Evolutionary conservation across 2,888 invertebrate species (phyloP).

Genomic region (Lithophane socia): DNA sequence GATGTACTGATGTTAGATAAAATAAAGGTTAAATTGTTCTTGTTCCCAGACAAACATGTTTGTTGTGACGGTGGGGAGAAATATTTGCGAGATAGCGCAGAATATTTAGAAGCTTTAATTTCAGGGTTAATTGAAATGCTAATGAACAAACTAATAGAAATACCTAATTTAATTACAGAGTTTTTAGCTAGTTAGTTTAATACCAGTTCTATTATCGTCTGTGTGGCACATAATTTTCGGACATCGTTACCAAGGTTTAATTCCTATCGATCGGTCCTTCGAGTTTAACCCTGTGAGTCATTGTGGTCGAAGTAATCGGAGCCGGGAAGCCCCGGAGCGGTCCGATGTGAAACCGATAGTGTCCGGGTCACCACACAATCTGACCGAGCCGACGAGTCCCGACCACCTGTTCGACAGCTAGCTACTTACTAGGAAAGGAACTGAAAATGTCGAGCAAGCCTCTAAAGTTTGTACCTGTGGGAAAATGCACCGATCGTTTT

Average conservation of each 20-base stretch:
- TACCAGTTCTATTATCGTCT: background rate
- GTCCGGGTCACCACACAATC: constrained; percentile 68
- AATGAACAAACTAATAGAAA: constrained; percentile 17
- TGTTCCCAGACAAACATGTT: constrained; percentile 53
- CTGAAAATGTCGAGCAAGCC: background rate
- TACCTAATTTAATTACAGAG: background rate
- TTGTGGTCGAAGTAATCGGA: constrained; percentile 71
- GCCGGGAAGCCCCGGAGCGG: constrained; percentile 72
- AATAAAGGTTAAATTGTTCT: constrained; percentile 76
- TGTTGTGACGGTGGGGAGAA: constrained; percentile 41
- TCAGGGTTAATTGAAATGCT: constrained; percentile 8
- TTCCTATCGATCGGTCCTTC: constrained; percentile 56
- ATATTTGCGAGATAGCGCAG: constrained; percentile 18
- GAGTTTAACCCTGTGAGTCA: constrained; percentile 68
- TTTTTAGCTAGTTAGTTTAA: too few species aligned
- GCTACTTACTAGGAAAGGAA: constrained; percentile 13
- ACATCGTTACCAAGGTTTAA: constrained; percentile 32
- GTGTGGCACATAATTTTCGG: constrained; percentile 9
- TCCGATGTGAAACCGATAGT: constrained; percentile 72
- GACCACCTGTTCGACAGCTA: constrained; percentile 64
- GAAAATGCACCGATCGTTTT: background rate
- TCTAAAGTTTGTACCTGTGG: background rate
- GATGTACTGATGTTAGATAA: constrained; percentile 63
- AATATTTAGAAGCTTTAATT: background rate
- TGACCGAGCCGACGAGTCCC: constrained; percentile 37